Percentiles rank a stretch among this genome's conserved stretches.
phyloP scores from a whole-genome alignment of 2,113 vertebrate species.

The Egretta garzetta region DNA sequence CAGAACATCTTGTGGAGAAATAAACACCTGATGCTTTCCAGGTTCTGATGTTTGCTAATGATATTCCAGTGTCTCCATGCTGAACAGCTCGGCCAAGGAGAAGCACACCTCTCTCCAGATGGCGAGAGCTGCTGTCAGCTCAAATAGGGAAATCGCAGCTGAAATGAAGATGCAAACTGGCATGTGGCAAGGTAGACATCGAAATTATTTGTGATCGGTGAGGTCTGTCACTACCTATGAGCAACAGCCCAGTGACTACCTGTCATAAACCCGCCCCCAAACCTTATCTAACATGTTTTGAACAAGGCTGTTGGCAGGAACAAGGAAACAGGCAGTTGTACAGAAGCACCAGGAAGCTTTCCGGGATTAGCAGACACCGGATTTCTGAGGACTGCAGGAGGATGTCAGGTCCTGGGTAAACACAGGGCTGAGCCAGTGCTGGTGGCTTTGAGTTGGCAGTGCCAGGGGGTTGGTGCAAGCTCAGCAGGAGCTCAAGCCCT shows the following conservation, averaged over 20 bases:
- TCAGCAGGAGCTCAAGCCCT: neutral
- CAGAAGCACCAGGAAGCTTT: neutral
- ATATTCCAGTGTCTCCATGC: neutral
- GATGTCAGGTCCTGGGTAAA: neutral
- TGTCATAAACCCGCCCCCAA: neutral
- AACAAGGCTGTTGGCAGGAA: neutral
- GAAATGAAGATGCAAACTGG: neutral
- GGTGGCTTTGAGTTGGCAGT: neutral
- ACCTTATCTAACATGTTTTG: neutral
- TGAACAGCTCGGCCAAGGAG: neutral
- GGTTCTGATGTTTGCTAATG: neutral
- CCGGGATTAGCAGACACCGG: rapidly evolving
- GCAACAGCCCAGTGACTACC: neutral
- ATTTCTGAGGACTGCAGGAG: neutral
- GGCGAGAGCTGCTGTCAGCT: slow-evolving; percentile 13
- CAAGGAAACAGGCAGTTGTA: neutral
- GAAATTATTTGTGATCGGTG: neutral
- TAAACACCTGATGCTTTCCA: neutral
- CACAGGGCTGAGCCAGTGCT: neutral
- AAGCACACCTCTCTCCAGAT: slow-evolving; percentile 6
- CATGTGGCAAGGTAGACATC: neutral
- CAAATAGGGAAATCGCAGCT: neutral
- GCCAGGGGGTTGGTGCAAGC: neutral
- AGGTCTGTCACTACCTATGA: slow-evolving; percentile 17
- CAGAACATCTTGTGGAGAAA: neutral